Conservation (phyloP, 2,113 vertebrate genomes). For the Epinephelus moara region DNA sequence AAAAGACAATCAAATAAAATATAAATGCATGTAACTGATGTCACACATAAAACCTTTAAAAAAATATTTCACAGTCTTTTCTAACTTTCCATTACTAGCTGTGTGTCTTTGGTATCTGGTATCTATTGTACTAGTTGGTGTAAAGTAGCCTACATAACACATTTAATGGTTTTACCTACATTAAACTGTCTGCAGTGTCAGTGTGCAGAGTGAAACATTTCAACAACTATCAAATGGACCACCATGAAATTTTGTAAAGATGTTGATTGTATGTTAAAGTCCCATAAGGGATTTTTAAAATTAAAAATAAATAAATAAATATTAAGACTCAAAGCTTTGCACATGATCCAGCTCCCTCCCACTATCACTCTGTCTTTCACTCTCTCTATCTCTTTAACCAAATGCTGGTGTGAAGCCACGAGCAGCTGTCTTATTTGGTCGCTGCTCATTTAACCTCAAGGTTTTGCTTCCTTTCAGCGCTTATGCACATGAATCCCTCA, state of each 20-base stretch:
- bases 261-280: too few relatives aligned
- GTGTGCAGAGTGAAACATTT: background rate
- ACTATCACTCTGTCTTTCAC: background rate
- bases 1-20: background rate
- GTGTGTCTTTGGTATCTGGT: background rate
- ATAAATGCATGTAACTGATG: background rate
- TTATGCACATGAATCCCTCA: background rate
- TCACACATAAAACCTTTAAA: too few relatives aligned
- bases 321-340: background rate
- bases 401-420: background rate
- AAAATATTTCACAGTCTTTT: too few relatives aligned
- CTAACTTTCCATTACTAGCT: background rate
- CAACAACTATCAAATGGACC: background rate
- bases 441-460: slow-evolving; percentile 38
- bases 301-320: too few relatives aligned
- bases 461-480: slow-evolving; percentile 31
- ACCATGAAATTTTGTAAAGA: background rate
- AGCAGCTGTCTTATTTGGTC: background rate
- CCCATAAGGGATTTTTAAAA: too few relatives aligned
- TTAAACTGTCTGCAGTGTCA: background rate
- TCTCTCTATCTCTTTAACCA: background rate
- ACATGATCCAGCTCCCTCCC: background rate
- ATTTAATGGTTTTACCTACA: background rate
- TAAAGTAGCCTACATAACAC: too few relatives aligned
- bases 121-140: background rate